These are phyloP conservation scores for Phylloscopus whistleri DNA, from an alignment of 2,113 vertebrate genomes.

Conservation along the genomic window DNA sequence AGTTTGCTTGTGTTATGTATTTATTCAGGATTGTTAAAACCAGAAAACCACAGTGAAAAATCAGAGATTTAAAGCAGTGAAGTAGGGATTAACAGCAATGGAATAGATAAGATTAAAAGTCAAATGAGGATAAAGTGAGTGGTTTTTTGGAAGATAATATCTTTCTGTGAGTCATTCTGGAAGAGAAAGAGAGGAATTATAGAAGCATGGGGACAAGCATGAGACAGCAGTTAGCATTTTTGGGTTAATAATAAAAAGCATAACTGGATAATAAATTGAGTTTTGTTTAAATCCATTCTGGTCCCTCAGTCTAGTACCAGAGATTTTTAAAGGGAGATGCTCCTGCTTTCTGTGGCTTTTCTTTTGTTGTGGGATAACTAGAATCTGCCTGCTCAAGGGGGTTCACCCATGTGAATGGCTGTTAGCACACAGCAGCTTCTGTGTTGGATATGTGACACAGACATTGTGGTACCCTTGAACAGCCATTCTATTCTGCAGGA, in stretches of 20 bases:
- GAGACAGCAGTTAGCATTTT: neutral
- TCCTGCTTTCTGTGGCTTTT: neutral
- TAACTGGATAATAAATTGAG: neutral
- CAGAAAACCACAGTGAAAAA: neutral
- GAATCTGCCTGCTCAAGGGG: neutral
- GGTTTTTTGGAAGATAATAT: neutral
- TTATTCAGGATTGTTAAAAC: neutral
- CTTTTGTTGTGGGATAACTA: neutral
- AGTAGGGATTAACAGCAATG: neutral
- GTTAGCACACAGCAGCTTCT: neutral
- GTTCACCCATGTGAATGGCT: accelerated
- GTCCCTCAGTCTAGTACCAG: neutral
- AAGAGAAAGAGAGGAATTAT: neutral
- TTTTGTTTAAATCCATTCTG: neutral
- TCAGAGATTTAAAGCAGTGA: neutral
- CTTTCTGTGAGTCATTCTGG: neutral
- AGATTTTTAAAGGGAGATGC: neutral
- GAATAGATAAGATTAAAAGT: neutral
- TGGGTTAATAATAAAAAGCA: neutral
- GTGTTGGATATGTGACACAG: neutral
- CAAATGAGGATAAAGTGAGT: neutral
- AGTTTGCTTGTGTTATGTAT: neutral
- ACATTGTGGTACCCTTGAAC: neutral
- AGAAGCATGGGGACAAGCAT: neutral
- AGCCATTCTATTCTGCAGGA: neutral